Conservation (phyloP, 1,140 invertebrate genomes). For the Caenorhabditis brenneri region DNA sequence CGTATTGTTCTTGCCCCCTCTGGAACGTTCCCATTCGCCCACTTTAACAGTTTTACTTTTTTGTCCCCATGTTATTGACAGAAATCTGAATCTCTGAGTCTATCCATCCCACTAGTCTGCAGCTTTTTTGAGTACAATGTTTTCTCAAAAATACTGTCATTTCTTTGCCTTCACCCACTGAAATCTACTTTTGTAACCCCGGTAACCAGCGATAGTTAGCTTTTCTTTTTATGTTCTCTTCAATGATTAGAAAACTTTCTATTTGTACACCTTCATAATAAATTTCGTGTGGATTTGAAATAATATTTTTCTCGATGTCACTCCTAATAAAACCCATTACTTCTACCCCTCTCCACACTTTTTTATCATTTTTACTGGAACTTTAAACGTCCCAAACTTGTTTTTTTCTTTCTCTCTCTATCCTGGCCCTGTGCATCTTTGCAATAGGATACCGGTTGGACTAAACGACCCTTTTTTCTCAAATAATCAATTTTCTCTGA, state of each 20-base stretch:
- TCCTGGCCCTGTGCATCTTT: constrained; percentile 15
- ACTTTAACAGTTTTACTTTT: neutral
- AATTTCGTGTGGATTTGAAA: constrained; percentile 33
- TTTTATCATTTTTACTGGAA: constrained; percentile 8
- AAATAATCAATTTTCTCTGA: neutral
- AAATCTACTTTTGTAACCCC: constrained; percentile 30
- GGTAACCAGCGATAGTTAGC: constrained; percentile 9
- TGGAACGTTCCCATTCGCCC: constrained; percentile 1
- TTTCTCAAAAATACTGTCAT: neutral
- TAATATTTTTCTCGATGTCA: neutral
- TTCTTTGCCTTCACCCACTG: neutral
- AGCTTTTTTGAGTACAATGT: neutral
- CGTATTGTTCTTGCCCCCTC: constrained; percentile 24
- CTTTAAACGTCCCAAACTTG: neutral
- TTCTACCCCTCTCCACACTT: neutral
- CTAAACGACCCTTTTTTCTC: neutral
- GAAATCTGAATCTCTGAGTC: neutral
- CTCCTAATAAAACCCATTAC: neutral
- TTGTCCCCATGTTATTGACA: neutral
- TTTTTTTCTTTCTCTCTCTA: neutral
- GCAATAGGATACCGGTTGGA: constrained; percentile 38
- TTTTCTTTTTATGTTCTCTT: neutral
- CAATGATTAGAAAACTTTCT: neutral
- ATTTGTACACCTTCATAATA: neutral
- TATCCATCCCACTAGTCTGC: neutral